Evolutionary conservation across 2,113 vertebrate genomes (phyloP), one percentile per base, ranked within the genome.

Genomic region (Vombatus ursinus): DNA sequence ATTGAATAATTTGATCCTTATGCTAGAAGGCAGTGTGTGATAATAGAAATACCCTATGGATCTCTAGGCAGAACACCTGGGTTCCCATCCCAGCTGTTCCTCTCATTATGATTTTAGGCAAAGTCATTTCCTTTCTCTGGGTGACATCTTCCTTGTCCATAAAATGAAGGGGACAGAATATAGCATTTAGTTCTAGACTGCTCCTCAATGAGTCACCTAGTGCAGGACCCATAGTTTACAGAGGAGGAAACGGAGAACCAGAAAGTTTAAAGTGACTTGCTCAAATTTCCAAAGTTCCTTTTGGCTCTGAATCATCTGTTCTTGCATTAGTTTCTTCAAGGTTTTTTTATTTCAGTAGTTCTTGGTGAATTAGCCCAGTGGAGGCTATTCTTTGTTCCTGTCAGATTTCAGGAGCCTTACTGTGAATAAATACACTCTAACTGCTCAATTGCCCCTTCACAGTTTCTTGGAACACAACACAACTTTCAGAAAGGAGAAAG

Each of bases 371-470:
- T 44, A 50, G 16, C 68, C 0, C 77, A 54, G 52, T 84, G 48
- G 8, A 93, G 37, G 19, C n/a, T 84, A 57, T 57, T 94, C 47
- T 47, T 5, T 23, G 44, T 51, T 94, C 89, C 49, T 91, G 23
- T 84, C 28, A 84, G 57, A 90, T 92, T 89, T 89, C 89, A 49
- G 3, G 3, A 89, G 24, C 22, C 47, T 84, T 57, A 94, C 57
- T 90, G 52, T 84, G 95, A 53, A 93, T 93, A 77, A 92, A n/a
- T 54, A 14, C 9, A 92, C 44, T 91, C 93, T 93, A n/a, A 84
- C 68, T 84, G 68, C 68, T 84, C 68, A 84, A 44, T 84, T 84
- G 37, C 19, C 14, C 37, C 68, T 44, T 44, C n/a, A 44, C 68
- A 44, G 68, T 37, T 44, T 84, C 37, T 84, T 84, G 68, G 68